Base-by-base conservation (phyloP, 2,888 invertebrate species). In the Steinernema carpocapsae region DNA sequence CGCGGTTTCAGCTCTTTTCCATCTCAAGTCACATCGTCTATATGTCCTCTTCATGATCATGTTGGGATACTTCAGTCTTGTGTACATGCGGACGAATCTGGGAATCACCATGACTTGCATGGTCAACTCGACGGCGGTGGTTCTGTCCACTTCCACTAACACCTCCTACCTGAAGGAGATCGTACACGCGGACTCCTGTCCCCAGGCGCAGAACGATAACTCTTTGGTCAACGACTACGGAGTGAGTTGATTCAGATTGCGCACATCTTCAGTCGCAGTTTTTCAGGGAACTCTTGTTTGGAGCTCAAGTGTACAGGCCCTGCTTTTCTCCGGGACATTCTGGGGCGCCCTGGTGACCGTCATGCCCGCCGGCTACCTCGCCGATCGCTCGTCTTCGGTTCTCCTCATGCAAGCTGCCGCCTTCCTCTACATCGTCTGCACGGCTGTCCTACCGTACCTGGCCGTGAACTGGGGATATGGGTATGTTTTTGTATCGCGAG, bases 41-140 rank as follows among this genome's bases (percentile, higher is more conserved):
- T 83, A 81, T 51, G 74, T 82, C 4, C 64, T 81, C n/a, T 19
- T 81, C 17, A 73, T 81, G 45, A 75, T 80, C 43, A 82, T 82
- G 82, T 70, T 82, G 45, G 81, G 81, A n/a, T 80, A 79, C 10
- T 82, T 81, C 72, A 74, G 70, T 37, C 70, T 77, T 2, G 76
- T 79, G n/a, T 80, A 76, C 72, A 80, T 80, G 80, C 74, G 83
- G 42, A 81, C 78, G 12, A 82, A 81, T 70, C 74, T 81, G 48
- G 79, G 79, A 4, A 72, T 81, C 10, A 76, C 82, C 0, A 82
- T 81, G 76, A 82, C 82, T 17, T 81, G 81, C 48, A 81, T 81
- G 81, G 81, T 83, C 17, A 81, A 81, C 73, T 77, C 78, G 14
- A 80, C 81, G 1, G 82, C 80, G 0, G 74, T 80, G 22, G 71